Evolutionary conservation across 2,888 invertebrate species (phyloP).

Genomic region (Erebia epiphron): DNA sequence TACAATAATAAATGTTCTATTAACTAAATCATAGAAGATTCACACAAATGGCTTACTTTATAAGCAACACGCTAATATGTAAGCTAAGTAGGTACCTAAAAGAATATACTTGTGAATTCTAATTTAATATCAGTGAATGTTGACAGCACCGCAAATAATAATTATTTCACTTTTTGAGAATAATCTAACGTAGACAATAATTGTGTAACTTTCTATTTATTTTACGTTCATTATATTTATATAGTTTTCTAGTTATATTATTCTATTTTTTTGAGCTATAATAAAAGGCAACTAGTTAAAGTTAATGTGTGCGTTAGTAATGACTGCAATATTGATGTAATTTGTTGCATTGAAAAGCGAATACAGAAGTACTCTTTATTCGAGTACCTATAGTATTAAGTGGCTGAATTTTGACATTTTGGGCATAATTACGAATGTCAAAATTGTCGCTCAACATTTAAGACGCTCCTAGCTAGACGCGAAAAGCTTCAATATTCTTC

Average conservation of each 20-base stretch:
- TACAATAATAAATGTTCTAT: slow-evolving; percentile 30
- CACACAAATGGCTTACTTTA: slow-evolving; percentile 41
- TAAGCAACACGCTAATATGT: slow-evolving; percentile 54
- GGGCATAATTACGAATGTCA: no score
- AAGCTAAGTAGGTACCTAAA: slow-evolving; percentile 51
- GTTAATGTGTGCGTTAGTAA: slow-evolving; percentile 4
- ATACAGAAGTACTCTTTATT: no score
- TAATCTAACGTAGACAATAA: slow-evolving; percentile 2
- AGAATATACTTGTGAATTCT: slow-evolving; percentile 9
- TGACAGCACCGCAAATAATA: slow-evolving; percentile 35
- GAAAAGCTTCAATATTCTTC: no score
- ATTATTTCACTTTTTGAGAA: slow-evolving; percentile 17
- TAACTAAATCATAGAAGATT: slow-evolving; percentile 60
- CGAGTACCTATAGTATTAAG: no score
- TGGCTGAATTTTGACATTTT: no score
- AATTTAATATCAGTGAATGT: slow-evolving; percentile 20
- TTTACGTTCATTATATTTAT: not conserved
- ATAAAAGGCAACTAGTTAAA: not conserved
- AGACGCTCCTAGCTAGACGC: no score
- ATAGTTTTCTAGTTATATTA: not conserved
- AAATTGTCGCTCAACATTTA: no score
- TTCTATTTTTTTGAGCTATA: slow-evolving; percentile 1
- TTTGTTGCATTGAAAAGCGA: not conserved
- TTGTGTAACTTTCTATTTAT: slow-evolving; percentile 3
- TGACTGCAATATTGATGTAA: not conserved